Conservation (phyloP, 2,113 vertebrate species). For the Tricholaema leucomelas region DNA sequence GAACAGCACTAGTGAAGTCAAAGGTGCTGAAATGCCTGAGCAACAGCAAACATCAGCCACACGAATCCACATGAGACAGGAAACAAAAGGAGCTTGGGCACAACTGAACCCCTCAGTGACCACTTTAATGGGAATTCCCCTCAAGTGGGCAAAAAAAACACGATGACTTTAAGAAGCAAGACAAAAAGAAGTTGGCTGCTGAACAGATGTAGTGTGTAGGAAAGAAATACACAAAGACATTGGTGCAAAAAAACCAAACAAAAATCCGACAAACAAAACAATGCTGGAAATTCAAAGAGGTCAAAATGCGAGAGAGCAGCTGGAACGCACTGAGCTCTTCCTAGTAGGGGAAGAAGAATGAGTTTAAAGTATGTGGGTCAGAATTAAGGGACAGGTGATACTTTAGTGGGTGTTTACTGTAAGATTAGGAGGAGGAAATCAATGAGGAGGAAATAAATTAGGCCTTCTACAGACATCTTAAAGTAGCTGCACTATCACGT, state of each 20-base stretch:
- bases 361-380: too few species aligned
- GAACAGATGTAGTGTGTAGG: neutral
- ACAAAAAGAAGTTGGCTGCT: neutral
- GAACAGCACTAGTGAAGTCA: neutral
- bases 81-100: neutral
- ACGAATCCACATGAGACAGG: fast-evolving
- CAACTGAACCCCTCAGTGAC: neutral
- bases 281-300: neutral
- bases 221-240: neutral
- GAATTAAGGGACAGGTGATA: too few species aligned
- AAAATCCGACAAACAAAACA: too few species aligned
- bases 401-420: too few species aligned
- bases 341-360: too few species aligned
- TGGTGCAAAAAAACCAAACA: neutral
- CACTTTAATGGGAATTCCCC: neutral
- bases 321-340: too few species aligned
- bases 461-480: too few species aligned
- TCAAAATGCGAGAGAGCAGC: neutral
- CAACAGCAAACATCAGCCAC: neutral
- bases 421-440: too few species aligned
- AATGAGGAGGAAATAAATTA: too few species aligned
- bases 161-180: neutral
- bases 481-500: too few species aligned
- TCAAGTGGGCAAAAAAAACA: neutral
- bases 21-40: neutral